phyloP scores from a whole-genome alignment of 1,140 invertebrate species.

The Bombus polaris region DNA sequence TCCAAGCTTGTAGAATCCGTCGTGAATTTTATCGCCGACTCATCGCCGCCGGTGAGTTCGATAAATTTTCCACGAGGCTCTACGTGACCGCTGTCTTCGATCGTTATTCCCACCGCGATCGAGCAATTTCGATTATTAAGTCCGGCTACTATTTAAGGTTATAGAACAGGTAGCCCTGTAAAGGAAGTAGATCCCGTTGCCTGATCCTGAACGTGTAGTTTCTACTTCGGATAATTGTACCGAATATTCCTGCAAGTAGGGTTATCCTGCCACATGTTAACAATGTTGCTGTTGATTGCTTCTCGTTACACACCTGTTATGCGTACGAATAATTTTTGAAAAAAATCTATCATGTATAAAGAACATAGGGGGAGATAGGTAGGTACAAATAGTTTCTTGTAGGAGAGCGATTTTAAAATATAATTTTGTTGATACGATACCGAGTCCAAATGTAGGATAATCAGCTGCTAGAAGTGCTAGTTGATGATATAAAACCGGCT shows the following conservation, averaged over 20 bases:
- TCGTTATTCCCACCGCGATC: slow-evolving; percentile 19
- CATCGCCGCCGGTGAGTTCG: slow-evolving; percentile 12
- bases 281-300: background rate
- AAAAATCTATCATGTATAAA: background rate
- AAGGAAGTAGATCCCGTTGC: background rate
- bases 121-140: slow-evolving; percentile 21
- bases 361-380: background rate
- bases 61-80: slow-evolving; percentile 19
- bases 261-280: background rate
- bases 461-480: background rate
- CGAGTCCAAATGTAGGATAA: background rate
- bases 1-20: slow-evolving; percentile 33
- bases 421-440: too few species aligned
- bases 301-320: background rate
- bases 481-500: too few species aligned
- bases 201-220: background rate
- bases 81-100: slow-evolving; percentile 1
- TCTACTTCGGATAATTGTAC: background rate
- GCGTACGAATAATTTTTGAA: background rate
- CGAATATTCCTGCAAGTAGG: background rate
- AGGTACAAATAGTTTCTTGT: too few species aligned
- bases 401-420: too few species aligned
- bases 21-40: slow-evolving; percentile 41
- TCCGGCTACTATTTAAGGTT: background rate
- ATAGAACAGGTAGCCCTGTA: background rate